Base-by-base conservation (phyloP, 1,140 invertebrate species). In the Probaryconus sp. region DNA sequence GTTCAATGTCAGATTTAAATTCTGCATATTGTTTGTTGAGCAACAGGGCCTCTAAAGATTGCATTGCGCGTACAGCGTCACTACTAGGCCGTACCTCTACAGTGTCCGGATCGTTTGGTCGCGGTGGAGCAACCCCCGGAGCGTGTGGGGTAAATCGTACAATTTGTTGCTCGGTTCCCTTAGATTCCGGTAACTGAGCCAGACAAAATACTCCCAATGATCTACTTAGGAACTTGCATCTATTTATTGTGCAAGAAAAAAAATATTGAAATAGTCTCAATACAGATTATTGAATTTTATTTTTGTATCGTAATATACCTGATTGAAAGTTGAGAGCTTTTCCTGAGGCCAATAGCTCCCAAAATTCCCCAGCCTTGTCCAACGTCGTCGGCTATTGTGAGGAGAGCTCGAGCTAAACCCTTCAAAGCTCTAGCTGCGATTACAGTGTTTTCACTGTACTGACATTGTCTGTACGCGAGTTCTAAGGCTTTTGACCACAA, bases 341-440 rank as follows among this genome's bases (percentile, higher is more conserved):
- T 91, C 14, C 90, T 89, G 1, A 93, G 77, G 18, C 92, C 92
- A 47, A 93, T 91, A 10, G 90, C 91, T 14, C 91, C 91, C 1
- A 93, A 81, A 16, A 93, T 86, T 9, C 90, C 90, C 85, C 89
- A 90, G 4, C 88, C 86, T 67, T 89, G 86, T 38, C 87, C 83
- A 5, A 85, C 83, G 30, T 92, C 91, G 60, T 92, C 91, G 1
- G 90, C 91, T 42, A 90, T 80, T 3, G 81, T 77, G 1, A 89
- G 78, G 9, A 91, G 78, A 5, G 87, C 81, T 13, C 86, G 79
- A 20, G 88, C 83, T 40, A 92, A 81, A 31, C 85, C 81, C 56
- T 87, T 87, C 2, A 92, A 78, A 26, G 88, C 85, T 51, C 88
- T 87, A 3, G 87, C 85, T 38, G 88, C 82, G 6, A 86, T 80